Evolutionary conservation across 2,888 invertebrate genomes (phyloP).

Genomic region (Selenia dentaria): DNA sequence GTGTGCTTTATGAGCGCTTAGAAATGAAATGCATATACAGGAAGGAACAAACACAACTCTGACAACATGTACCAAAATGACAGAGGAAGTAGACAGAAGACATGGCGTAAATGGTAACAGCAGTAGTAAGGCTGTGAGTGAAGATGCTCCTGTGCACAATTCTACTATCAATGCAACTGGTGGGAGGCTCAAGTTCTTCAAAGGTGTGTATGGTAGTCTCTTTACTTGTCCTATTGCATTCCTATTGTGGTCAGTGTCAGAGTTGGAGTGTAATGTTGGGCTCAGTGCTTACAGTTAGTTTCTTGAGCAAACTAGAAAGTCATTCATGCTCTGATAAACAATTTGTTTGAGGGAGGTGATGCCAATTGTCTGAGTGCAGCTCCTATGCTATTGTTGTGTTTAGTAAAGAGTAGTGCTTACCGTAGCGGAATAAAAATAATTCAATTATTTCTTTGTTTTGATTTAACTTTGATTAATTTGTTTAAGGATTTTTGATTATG

Average conservation of each 20-base stretch:
- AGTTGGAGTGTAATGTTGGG: constrained; percentile 12
- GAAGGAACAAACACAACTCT: constrained; percentile 86
- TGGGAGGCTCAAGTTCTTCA: constrained; percentile 92
- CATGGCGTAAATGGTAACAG: constrained; percentile 89
- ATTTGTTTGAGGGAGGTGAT: constrained; percentile 64
- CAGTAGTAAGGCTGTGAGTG: constrained; percentile 82
- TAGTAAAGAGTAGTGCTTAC: constrained; percentile 64
- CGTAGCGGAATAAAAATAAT: constrained; percentile 66
- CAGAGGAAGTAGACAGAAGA: constrained; percentile 88
- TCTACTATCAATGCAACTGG: constrained; percentile 83
- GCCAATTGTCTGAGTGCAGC: constrained; percentile 72
- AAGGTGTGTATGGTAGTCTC: constrained; percentile 79
- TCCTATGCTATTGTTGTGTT: constrained; percentile 75
- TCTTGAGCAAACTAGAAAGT: constrained; percentile 76
- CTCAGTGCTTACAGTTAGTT: constrained; percentile 34
- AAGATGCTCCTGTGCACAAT: constrained; percentile 75
- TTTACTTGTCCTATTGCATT: constrained; percentile 22
- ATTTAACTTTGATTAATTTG: no score
- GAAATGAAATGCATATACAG: constrained; percentile 88
- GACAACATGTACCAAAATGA: constrained; percentile 89
- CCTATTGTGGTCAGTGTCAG: constrained; percentile 16
- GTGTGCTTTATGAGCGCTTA: constrained; percentile 79
- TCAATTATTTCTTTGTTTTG: no score
- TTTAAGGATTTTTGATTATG: no score
- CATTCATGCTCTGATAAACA: constrained; percentile 82